Base-by-base conservation (phyloP, 2,797 vertebrate species). In the Taenioides sp. region DNA sequence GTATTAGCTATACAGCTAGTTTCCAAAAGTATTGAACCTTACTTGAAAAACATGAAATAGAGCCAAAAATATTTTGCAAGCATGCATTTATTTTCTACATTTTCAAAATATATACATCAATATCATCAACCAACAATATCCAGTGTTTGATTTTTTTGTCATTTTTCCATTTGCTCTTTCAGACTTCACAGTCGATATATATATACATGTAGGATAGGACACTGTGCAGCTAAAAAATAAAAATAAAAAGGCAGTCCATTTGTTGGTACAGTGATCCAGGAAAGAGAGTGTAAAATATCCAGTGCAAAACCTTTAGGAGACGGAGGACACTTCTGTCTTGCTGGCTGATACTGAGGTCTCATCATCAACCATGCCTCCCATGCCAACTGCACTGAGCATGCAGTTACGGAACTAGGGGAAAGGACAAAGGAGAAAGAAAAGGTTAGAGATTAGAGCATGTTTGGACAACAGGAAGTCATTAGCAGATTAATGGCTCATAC, bases 351-450 rank as follows among this genome's bases (percentile, higher is more conserved):
- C 76, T 0, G 93, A 93, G 69, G 90, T 88, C 0, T 94, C 65
- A 5, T 94, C 91, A 0, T 93, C 91, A n/a, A 92, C 91, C 72
- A 91, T 84, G 34, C 90, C 90, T 76, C 91, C 87, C 92, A 95
- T 95, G 69, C 95, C 93, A 0, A 95, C 83, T 0, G 93, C 91
- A 69, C 86, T 90, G 70, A 96, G 85, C 92, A 95, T 95, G 91
- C 94, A 95, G 64, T 92, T 95, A 84, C 92, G 92, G 91, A 96
- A 95, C 94, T 96, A 83, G 59, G n/a, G n/a, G n/a, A n/a, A n/a
- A n/a, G n/a, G n/a, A n/a, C n/a, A n/a, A n/a, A 75, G 79, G 14
- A 7, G 7, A 7, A 7, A 17, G 58, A 31, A 31, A 60, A 18
- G 28, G 25, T 27, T 28, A 18, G 57, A 57, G 23, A 58, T 27